Percentiles rank a stretch among this genome's conserved stretches.
Conservation (phyloP, 2,113 vertebrate species). For the Brachirus orientalis region DNA sequence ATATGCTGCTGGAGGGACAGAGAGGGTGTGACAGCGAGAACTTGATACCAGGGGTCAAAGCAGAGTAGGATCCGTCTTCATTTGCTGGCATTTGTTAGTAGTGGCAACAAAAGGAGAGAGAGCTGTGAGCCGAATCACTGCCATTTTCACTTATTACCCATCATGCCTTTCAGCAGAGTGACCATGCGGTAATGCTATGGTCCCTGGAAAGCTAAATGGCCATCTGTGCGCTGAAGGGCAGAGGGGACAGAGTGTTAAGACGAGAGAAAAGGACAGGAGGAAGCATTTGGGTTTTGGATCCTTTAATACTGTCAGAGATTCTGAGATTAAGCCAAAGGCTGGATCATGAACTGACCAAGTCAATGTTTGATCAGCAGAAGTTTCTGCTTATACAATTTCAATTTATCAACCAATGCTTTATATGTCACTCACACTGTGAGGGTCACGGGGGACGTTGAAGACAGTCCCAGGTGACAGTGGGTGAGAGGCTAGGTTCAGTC, state of each 20-base stretch:
- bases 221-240: constrained; percentile 59
- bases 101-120: constrained; percentile 42
- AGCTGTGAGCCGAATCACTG: constrained; percentile 72
- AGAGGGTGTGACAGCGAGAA: constrained; percentile 46
- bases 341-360: constrained; percentile 1
- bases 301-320: constrained; percentile 26
- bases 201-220: constrained; percentile 69
- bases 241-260: constrained; percentile 39
- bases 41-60: constrained; percentile 59
- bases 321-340: constrained; percentile 6
- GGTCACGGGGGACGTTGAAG: too few relatives aligned
- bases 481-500: too few relatives aligned
- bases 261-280: constrained; percentile 14
- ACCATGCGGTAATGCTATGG: constrained; percentile 68
- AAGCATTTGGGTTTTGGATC: constrained; percentile 18
- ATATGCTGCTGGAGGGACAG: constrained; percentile 17
- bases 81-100: constrained; percentile 67
- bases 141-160: constrained; percentile 81
- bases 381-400: too few relatives aligned
- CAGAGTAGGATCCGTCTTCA: constrained; percentile 66
- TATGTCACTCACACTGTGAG: too few relatives aligned
- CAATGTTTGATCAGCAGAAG: too few relatives aligned
- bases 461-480: too few relatives aligned
- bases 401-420: too few relatives aligned
- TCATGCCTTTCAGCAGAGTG: constrained; percentile 76